Evolutionary conservation across 1,140 invertebrate species (phyloP).

Genomic region (Antheraea pernyi): DNA sequence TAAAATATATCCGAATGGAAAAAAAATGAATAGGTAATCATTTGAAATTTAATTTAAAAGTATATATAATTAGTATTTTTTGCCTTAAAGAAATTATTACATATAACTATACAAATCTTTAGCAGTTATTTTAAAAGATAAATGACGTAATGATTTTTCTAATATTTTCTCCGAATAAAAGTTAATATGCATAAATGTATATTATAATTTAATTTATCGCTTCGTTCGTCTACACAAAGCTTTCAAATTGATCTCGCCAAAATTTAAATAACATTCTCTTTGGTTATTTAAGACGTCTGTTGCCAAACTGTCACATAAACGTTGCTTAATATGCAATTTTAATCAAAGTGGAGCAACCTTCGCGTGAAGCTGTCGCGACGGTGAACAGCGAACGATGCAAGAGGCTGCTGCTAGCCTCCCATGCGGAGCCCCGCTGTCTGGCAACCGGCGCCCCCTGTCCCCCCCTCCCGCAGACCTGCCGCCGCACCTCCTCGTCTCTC

Average conservation of each 20-base stretch:
- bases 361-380: slow-evolving; percentile 41
- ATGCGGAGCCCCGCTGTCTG: no score
- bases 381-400: no score
- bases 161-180: not conserved
- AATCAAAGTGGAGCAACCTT: slow-evolving; percentile 51
- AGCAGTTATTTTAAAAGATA: not conserved
- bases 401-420: no score
- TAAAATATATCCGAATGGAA: no score
- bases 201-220: not conserved
- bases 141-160: not conserved
- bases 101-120: not conserved
- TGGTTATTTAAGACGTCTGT: slow-evolving; percentile 19
- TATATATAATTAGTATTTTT: no score
- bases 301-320: slow-evolving; percentile 24
- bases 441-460: no score
- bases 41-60: no score
- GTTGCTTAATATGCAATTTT: slow-evolving; percentile 46
- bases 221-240: not conserved
- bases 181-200: not conserved
- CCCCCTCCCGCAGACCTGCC: no score
- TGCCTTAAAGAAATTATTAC: not conserved
- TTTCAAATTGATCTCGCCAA: not conserved
- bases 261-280: not conserved
- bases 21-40: no score
- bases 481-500: no score